These are phyloP conservation scores for Hypocryptadius cinnamomeus DNA, from an alignment of 2,113 vertebrate genomes.

Conservation along the genomic window DNA sequence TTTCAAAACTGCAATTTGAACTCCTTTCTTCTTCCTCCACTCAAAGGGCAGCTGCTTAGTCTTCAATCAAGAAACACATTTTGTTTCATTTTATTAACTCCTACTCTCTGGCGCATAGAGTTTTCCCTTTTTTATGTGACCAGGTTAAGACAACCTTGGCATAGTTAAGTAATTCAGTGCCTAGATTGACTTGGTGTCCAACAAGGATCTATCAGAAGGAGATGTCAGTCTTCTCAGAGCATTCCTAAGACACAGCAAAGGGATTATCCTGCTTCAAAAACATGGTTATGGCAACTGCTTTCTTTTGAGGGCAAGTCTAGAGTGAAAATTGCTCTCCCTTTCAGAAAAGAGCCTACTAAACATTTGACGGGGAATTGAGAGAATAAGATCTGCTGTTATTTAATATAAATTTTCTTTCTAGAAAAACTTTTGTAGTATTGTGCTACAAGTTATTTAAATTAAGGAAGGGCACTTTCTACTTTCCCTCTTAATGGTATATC, in stretches of 20 bases:
- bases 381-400: neutral
- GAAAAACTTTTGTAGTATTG: neutral
- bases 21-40: neutral
- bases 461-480: neutral
- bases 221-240: neutral
- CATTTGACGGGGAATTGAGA: neutral
- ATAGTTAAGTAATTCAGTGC: neutral
- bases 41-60: neutral
- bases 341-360: neutral
- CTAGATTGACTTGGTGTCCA: neutral
- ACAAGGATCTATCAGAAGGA: neutral
- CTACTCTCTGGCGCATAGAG: neutral
- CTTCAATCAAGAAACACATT: neutral
- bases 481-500: neutral
- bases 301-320: neutral
- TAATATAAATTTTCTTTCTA: neutral
- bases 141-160: neutral
- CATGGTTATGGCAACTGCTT: neutral
- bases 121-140: neutral
- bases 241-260: neutral
- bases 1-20: neutral
- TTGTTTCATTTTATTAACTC: neutral
- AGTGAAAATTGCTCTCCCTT: neutral
- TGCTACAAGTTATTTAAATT: neutral
- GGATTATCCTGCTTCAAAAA: neutral